Evolutionary conservation across 2,797 vertebrate genomes (phyloP).

Genomic region (Botia kubotai): DNA sequence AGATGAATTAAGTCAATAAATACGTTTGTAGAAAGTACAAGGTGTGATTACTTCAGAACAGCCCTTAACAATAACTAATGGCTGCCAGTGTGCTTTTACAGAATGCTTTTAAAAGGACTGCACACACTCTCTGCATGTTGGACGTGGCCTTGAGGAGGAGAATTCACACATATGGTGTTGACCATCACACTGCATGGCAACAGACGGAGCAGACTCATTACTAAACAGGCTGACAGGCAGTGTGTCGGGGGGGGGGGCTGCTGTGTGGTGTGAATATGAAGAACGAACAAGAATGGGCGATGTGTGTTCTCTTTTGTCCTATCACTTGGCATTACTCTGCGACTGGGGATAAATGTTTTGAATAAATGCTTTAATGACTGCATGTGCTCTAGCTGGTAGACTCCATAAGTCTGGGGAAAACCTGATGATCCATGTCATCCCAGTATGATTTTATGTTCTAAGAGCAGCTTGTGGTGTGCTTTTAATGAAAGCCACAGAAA

Average conservation of each 20-base stretch:
- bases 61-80: conserved; percentile 65
- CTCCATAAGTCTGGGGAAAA: too few relatives aligned
- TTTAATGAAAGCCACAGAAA: too few relatives aligned
- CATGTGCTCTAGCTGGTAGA: too few relatives aligned
- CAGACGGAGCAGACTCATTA: conserved; percentile 61
- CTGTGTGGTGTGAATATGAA: neutral
- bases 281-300: neutral
- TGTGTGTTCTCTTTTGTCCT: neutral
- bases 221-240: conserved; percentile 27
- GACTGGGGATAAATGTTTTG: neutral
- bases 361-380: neutral
- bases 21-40: conserved; percentile 23
- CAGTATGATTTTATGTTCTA: too few relatives aligned
- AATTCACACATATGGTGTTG: conserved; percentile 66
- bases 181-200: conserved; percentile 67
- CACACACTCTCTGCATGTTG: conserved; percentile 42
- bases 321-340: neutral
- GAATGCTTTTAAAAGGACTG: conserved; percentile 10
- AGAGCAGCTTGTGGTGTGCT: too few relatives aligned
- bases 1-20: neutral
- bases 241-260: neutral
- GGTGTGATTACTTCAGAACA: conserved; percentile 67
- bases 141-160: conserved; percentile 63
- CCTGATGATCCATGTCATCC: too few relatives aligned
- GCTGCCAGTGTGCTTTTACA: conserved; percentile 49